These are phyloP conservation scores for Toxostoma redivivum DNA, from an alignment of 2,113 vertebrate genomes.

Conservation along the genomic window DNA sequence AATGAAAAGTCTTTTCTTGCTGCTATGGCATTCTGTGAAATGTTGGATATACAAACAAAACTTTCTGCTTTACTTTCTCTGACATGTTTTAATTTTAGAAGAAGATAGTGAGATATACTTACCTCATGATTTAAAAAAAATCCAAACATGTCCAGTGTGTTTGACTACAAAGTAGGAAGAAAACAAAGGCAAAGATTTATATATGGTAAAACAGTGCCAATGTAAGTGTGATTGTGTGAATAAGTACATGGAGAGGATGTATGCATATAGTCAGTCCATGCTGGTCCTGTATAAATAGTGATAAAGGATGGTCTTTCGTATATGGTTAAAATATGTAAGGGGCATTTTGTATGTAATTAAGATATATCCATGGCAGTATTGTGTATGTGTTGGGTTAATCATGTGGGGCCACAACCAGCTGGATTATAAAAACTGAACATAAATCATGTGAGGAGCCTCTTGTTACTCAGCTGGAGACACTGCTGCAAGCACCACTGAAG, in stretches of 20 bases:
- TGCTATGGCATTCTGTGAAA: not conserved
- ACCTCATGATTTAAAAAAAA: not conserved
- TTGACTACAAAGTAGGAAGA: not conserved
- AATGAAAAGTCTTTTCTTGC: not conserved
- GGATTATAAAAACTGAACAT: not conserved
- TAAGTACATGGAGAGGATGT: not conserved
- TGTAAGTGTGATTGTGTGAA: not conserved
- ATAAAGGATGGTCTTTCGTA: not conserved
- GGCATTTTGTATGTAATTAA: not conserved
- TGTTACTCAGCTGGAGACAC: not conserved
- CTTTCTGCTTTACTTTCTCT: not conserved
- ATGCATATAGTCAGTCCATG: not conserved
- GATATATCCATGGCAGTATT: not conserved
- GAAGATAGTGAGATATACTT: not conserved
- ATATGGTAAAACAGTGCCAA: not conserved
- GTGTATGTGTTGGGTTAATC: not conserved
- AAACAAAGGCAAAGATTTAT: not conserved
- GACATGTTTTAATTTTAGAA: not conserved
- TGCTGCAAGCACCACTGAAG: not conserved
- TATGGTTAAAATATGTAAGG: not conserved
- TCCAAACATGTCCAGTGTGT: not conserved
- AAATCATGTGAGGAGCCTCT: not conserved
- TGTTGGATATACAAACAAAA: not conserved
- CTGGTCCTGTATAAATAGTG: not conserved
- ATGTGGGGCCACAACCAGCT: fast-evolving